Base-by-base conservation (phyloP, 2,888 invertebrate species). In the Noctua fimbriata region DNA sequence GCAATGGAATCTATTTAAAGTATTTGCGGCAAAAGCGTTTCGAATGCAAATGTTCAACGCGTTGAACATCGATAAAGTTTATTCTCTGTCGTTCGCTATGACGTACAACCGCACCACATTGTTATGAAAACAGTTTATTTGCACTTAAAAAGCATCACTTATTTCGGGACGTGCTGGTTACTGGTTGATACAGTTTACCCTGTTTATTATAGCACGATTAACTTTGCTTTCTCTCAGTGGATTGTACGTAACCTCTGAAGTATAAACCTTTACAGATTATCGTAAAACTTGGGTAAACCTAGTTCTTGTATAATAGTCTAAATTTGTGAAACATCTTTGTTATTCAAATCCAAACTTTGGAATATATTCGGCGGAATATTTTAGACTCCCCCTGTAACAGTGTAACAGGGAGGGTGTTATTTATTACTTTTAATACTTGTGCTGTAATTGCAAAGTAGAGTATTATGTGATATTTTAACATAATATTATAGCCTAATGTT, bases 31-130 rank as follows among this genome's bases (percentile, higher is more conserved):
- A 73, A 76, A 74, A 85, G 44, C 52, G 65, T 81, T 82, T 66
- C 76, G 36, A 71, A 81, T 76, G 85, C 66, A 73, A 85, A 85
- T 84, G n/a, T 60, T 73, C 12, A 69, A 77, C 18, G 36, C 76
- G 67, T 58, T 41, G 60, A 78, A 77, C 90, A 87, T 89, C 88
- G 89, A 91, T 91, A 88, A 87, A 89, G 88, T 89, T 89, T 86
- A 89, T 90, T 89, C 81, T 84, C 79, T 66, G 36, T 65, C 47
- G 55, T n/a, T 83, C 84, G 65, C 52, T 73, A 69, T 67, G 84
- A 44, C 83, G 74, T 78, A 74, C 73, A 81, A 82, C 81, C 66
- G 75, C 84, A 81, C 78, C 76, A 80, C 71, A 86, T 89, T 90
- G 87, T 90, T 90, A 79, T 87, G 79, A 84, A 87, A 85, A 87